Evolutionary conservation across 1,140 invertebrate genomes (phyloP).

Genomic region (Trissolcus basalis): DNA sequence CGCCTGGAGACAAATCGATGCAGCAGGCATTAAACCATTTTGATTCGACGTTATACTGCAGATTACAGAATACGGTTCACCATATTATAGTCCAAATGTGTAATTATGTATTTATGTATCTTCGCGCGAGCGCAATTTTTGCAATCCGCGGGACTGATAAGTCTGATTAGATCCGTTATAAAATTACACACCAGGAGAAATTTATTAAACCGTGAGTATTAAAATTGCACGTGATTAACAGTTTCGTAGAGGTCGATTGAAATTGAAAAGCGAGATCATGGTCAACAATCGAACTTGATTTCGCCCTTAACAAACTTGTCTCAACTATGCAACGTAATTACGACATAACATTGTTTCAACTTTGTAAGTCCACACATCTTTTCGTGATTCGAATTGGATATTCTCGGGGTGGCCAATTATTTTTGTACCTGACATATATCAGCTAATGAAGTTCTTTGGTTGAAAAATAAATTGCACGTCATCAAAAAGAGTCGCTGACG

Average conservation of each 20-base stretch:
- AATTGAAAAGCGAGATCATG: conserved; percentile 13
- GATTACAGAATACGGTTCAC: conserved; percentile 42
- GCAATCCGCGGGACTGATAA: conserved; percentile 37
- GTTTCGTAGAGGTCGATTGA: conserved; percentile 16
- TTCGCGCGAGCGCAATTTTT: conserved; percentile 35
- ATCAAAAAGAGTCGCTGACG: neutral
- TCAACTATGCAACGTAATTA: too few relatives aligned
- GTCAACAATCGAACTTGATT: too few relatives aligned
- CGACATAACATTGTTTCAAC: too few relatives aligned
- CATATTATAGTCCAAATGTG: conserved; percentile 26
- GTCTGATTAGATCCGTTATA: conserved; percentile 43
- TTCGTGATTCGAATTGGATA: neutral
- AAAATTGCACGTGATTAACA: conserved; percentile 28
- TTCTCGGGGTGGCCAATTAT: neutral
- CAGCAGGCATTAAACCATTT: too few relatives aligned
- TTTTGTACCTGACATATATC: neutral
- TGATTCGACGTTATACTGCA: neutral
- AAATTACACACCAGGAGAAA: conserved; percentile 48
- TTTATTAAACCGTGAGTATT: conserved; percentile 28
- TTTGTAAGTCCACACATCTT: too few relatives aligned
- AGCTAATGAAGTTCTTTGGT: neutral
- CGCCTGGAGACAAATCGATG: too few relatives aligned
- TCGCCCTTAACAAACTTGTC: too few relatives aligned
- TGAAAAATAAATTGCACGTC: neutral
- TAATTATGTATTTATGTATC: conserved; percentile 46